phyloP scores from a whole-genome alignment of 1,140 invertebrate species.

The Drosophila serrata region DNA sequence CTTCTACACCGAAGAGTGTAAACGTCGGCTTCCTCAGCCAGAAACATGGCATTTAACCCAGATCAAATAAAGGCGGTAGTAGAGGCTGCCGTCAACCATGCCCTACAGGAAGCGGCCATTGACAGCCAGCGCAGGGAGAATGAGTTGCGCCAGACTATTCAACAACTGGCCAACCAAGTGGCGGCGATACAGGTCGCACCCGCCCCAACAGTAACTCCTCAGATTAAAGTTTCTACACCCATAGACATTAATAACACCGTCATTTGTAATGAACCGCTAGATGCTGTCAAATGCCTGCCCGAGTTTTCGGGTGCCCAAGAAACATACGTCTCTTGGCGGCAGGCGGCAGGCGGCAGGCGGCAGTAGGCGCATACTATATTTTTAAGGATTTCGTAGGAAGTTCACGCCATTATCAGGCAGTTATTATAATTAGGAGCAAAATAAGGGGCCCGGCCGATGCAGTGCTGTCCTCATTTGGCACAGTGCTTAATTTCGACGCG shows the following conservation, averaged over 20 bases:
- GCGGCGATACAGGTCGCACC: background rate
- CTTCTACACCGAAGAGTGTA: slow-evolving; percentile 12
- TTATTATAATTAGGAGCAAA: slow-evolving; percentile 4
- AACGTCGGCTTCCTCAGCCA: background rate
- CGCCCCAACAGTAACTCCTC: background rate
- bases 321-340: slow-evolving; percentile 14
- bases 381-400: background rate
- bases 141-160: slow-evolving; percentile 5
- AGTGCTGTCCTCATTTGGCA: slow-evolving; percentile 7
- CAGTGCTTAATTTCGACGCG: slow-evolving; percentile 2
- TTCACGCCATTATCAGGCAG: slow-evolving; percentile 5
- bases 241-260: background rate
- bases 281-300: slow-evolving; percentile 10
- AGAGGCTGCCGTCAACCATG: slow-evolving; percentile 5
- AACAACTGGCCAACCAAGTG: background rate
- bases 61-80: slow-evolving; percentile 1
- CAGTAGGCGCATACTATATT: background rate
- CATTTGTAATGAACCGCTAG: slow-evolving; percentile 13
- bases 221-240: background rate
- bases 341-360: too few relatives aligned
- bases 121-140: slow-evolving; percentile 6
- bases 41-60: slow-evolving; percentile 1
- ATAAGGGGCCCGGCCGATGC: background rate
- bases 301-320: slow-evolving; percentile 7
- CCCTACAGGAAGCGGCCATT: background rate